Evolutionary conservation across 2,888 invertebrate genomes (phyloP).

Genomic region (Pegoplata infirma): DNA sequence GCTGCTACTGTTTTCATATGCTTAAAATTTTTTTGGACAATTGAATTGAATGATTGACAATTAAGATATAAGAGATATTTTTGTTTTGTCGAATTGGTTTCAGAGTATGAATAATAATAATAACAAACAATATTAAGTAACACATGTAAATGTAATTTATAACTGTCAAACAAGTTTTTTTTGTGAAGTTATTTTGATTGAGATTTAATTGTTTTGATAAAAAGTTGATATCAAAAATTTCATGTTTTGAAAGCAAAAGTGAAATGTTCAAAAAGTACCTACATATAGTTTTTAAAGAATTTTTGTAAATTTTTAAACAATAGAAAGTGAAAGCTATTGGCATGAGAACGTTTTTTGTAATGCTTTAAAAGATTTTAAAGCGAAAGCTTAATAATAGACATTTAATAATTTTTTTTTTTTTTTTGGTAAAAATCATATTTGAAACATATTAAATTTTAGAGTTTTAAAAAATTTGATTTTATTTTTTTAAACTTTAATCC

Average conservation of each 20-base stretch:
- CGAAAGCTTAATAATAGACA: no score
- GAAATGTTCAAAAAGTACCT: neutral
- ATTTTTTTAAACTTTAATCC: no score
- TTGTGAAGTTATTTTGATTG: neutral
- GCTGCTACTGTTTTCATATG: conserved; percentile 36
- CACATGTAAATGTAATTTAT: neutral
- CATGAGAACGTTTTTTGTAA: no score
- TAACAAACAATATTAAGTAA: neutral
- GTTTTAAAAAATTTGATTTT: no score
- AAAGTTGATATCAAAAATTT: neutral
- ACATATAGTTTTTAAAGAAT: no score
- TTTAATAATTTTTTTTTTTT: no score
- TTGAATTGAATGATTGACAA: conserved; percentile 52
- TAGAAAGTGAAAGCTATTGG: no score
- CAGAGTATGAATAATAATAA: neutral
- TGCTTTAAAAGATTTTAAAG: no score
- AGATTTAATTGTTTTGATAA: neutral
- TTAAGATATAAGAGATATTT: conserved; percentile 28
- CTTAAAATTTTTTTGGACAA: conserved; percentile 43
- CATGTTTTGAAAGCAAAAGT: neutral
- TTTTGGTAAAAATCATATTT: no score
- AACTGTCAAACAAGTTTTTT: neutral
- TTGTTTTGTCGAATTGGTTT: neutral
- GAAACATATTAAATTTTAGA: no score
- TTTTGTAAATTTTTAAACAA: no score